Evolutionary conservation across 2,113 vertebrate species (phyloP).

Genomic region (Microtus montanus): DNA sequence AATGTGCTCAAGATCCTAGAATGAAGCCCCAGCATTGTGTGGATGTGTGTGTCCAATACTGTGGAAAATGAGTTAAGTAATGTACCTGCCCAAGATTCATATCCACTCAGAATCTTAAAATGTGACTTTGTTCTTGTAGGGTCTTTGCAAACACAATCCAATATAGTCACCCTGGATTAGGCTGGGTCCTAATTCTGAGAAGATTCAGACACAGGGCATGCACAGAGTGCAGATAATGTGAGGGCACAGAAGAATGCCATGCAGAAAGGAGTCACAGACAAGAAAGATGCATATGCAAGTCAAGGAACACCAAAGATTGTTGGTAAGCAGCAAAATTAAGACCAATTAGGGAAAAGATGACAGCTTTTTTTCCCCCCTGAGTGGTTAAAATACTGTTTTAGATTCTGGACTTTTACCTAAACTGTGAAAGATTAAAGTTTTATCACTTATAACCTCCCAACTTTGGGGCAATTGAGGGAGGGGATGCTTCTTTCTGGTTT

Average conservation of each 20-base stretch:
- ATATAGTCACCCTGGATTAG: not conserved
- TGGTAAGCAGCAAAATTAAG: not conserved
- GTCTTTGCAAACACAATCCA: not conserved
- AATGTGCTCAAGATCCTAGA: not conserved
- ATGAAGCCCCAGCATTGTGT: not conserved
- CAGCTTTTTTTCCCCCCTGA: not conserved
- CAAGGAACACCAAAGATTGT: not conserved
- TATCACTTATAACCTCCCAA: not conserved
- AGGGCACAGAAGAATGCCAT: not conserved
- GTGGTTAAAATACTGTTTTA: not conserved
- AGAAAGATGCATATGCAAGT: not conserved
- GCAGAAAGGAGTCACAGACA: not conserved
- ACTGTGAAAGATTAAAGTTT: not conserved
- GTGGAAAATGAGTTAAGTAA: not conserved
- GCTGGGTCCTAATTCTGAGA: too few relatives aligned
- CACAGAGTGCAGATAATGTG: not conserved
- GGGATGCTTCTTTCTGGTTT: not conserved
- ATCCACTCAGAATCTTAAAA: not conserved
- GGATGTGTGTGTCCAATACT: not conserved
- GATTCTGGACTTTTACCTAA: not conserved
- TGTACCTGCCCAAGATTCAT: not conserved
- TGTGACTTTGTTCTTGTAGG: not conserved
- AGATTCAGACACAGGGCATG: not conserved
- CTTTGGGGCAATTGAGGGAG: not conserved
- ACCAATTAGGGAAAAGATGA: not conserved